Base-by-base conservation (phyloP, 2,888 invertebrate species). In the Melieria crassipennis region DNA sequence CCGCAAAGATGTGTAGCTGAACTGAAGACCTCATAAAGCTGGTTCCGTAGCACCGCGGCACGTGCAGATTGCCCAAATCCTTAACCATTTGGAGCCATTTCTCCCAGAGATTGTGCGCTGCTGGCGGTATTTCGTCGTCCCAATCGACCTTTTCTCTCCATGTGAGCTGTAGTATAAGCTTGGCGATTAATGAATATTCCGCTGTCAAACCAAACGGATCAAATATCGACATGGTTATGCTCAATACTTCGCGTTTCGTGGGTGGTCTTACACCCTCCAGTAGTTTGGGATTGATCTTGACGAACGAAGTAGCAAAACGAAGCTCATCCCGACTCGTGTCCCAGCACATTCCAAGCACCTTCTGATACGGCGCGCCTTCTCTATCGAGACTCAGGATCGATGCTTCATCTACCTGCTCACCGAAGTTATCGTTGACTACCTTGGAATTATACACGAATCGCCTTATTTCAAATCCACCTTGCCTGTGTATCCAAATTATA, bases 141-240 rank as follows among this genome's bases (percentile, higher is more conserved):
- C 74, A 76, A 0, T 45, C 72, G 1, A 71, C 60, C 4, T 47
- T 13, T 5, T 43, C 58, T 1, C 66, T 64, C 73, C 73, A 75
- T 1, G 57, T 67, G 0, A 7, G 4, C 48, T 73, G 69, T 42
- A 73, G 11, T 9, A 70, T 30, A 52, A 75, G 13, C 16, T 75
- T 75, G 7, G 69, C 72, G 9, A 65, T 16, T 10, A 78, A 42
- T 0, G 78, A 75, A 7, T 76, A 75, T 0, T 79, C 78, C 0
- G 74, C 58, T 0, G 78, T 69, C 1, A 80, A 52, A 0, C 78
- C 80, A 6, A 79, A 65, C 0, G 79, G 79, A 47, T 81, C 79
- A 56, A 77, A 82, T 4, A 81, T 52, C 0, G 80, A 79, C 79
- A 81, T 80, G 5, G 78, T 71, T 0, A 77, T 64, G 0, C 76